Base-by-base conservation (phyloP, 2,888 invertebrate genomes). In the Drosophila incognita region DNA sequence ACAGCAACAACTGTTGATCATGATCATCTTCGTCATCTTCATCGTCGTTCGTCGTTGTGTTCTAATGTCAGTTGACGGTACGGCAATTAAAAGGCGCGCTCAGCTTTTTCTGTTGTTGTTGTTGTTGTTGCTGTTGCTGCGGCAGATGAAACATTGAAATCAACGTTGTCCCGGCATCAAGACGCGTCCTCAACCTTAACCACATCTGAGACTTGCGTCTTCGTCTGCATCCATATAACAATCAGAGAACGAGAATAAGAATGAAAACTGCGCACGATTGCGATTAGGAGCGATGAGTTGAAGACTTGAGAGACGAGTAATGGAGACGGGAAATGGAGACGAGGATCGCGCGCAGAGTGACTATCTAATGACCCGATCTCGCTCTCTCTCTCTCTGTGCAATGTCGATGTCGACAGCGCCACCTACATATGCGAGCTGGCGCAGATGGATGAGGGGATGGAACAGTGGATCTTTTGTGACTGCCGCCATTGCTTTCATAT, bases 101-200 rank as follows among this genome's bases (percentile, higher is more conserved):
- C 81, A 73, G 69, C 69, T 76, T 69, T 69, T 62, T 77, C 62
- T 59, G 42, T 40, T 59, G 69, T 46, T 61, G 46, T 49, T 53
- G 36, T 68, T 74, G 74, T 64, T 73, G n/a, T 42, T 77, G 66
- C 46, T 59, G 57, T 40, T 49, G 51, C 46, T 76, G 89, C 88
- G 88, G 86, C 88, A 87, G 88, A 87, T 86, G 90, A 89, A 87
- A 85, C 88, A 87, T 88, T 83, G 81, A 76, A 82, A 81, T 82
- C 86, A 79, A 81, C 86, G 76, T 78, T 78, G 87, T 82, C 64
- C 60, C 76, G 74, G 66, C 79, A 83, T 87, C 76, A 70, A 76
- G 83, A 83, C 72, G 63, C 65, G 65, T 85, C 65, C 69, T 69
- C 66, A 60, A 59, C 59, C 59, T 56, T 36, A 56, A n/a, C 60